Evolutionary conservation across 2,113 vertebrate species (phyloP), one percentile per base, ranked within the genome.

Genomic region (Epinephelus moara): DNA sequence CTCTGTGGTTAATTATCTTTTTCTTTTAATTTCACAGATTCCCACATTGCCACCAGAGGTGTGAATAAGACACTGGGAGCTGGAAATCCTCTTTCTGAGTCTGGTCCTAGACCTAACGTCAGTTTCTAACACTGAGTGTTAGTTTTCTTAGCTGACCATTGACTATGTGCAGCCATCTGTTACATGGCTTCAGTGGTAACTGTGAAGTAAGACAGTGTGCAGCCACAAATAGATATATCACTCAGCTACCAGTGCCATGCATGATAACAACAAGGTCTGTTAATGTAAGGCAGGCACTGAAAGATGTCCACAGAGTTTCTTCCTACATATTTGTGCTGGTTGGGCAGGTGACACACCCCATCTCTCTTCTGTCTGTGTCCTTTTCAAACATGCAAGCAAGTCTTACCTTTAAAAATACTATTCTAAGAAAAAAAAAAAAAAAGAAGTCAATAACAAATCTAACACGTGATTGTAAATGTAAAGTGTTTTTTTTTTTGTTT

Each of bases 21-120:
- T 2, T 68, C 21, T 50, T 47, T 49, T 4, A 49, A 47, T 56
- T 70, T 50, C n/a, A 57, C 27, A 72, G 68, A 78, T 76, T 11
- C 4, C 12, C n/a, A 61, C 55, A 53, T 60, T 18, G 17, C 13
- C 13, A 30, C 5, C 10, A 18, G 6, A 25, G 33, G 27, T 33
- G 27, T 73, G 25, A 66, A 30, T 17, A 25, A 14, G 4, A 33
- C 25, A 63, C 3, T 11, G n/a, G 37, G 25, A 19, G 3, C 23
- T 27, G 53, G 47, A 52, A 55, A 30, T 62, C 7, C 2, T 9
- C 33, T 2, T n/a, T 42, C 27, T 42, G 4, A 42, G 12, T 19
- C 21, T 56, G 13, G 55, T 56, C 57, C 57, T 50, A 6, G 55
- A 37, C 23, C 18, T 27, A n/a, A 21, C 19, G 17, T 23, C 6